Evolutionary conservation across 2,113 vertebrate species (phyloP), one percentile per base, ranked within the genome.

Genomic region (Falcunculus frontatus): DNA sequence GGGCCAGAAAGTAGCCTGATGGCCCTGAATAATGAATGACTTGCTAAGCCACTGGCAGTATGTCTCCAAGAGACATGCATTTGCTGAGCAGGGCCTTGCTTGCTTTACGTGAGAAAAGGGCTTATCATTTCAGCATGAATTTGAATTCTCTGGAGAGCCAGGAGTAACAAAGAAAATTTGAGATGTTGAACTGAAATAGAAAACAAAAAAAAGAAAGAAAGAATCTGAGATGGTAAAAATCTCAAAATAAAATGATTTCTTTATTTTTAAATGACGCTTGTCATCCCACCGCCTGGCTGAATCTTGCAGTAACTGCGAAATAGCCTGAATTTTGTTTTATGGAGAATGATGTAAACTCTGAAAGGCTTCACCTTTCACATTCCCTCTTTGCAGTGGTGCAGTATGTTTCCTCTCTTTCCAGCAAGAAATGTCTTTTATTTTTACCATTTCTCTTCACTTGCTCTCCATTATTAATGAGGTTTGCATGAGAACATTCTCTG

Each of bases 401-500:
- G 79, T 52, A 55, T 0, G 0, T 84, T 77, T 72, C 41, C 64
- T 81, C 33, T 88, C 76, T 65, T 89, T 73, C 60, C 68, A 81
- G 62, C 29, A 84, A 77, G 72, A 92, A 77, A 65, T 35, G 42
- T 26, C 10, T 60, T 63, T 72, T 33, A 46, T 89, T 87, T 91
- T 91, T 15, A 94, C 64, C 56, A 35, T 64, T 93, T 92, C 57
- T 78, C 29, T 72, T 89, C 30, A 68, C 49, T 90, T 5, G 4
- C 29, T 86, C 26, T 93, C 68, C 56, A 92, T 95, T 96, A 96
- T 96, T 95, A 86, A 96, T 90, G 52, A 94, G 37, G 47, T 74
- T 80, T 93, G 56, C 64, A 90, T 26, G 72, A 95, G 52, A 95
- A 87, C 64, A 86, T 29, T 39, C 47, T 78, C 89, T 95, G 44